Evolutionary conservation across 2,888 invertebrate genomes (phyloP).

Genomic region (Chrysina gloriosa): DNA sequence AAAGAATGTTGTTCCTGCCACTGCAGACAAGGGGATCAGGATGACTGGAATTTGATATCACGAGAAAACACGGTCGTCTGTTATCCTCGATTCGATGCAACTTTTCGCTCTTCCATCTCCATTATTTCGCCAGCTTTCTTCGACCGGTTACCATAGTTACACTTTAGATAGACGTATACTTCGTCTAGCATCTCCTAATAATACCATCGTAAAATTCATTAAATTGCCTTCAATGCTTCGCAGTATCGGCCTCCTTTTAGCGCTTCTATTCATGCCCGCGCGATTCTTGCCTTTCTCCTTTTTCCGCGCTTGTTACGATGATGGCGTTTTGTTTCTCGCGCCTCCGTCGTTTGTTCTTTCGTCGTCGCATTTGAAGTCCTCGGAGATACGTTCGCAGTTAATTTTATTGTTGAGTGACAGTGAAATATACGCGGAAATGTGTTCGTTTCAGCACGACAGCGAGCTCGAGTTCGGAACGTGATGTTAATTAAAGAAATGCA

Average conservation of each 20-base stretch:
- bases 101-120: neutral
- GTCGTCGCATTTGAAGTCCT: slow-evolving; percentile 5
- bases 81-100: neutral
- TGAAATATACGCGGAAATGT: slow-evolving; percentile 15
- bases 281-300: neutral
- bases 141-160: neutral
- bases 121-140: neutral
- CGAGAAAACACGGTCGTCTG: slow-evolving; percentile 16
- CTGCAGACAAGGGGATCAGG: neutral
- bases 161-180: neutral
- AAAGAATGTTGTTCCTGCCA: slow-evolving; percentile 1
- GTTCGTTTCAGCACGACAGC: neutral
- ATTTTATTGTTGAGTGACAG: slow-evolving; percentile 22
- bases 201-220: neutral
- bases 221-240: neutral
- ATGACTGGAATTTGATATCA: slow-evolving; percentile 16
- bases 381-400: slow-evolving; percentile 19
- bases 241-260: neutral
- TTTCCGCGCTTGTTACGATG: neutral
- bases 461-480: neutral
- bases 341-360: neutral
- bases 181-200: too few relatives aligned
- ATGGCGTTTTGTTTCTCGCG: slow-evolving; percentile 1
- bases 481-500: slow-evolving; percentile 17
- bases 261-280: neutral